Base-by-base conservation (phyloP, 2,113 vertebrate genomes). In the Brienomyrus longianalis region DNA sequence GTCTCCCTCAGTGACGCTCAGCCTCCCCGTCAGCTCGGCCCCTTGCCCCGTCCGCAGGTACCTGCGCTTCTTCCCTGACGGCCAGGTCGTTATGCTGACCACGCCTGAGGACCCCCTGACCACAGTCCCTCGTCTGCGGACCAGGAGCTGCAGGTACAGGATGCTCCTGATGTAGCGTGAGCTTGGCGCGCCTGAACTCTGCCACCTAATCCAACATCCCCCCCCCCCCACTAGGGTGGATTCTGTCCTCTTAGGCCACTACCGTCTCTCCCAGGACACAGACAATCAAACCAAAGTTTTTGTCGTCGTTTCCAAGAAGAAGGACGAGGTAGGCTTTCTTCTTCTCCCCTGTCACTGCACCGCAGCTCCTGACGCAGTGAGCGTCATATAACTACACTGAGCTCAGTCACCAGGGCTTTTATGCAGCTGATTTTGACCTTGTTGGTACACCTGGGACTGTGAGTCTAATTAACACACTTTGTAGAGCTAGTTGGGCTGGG, bases 211-310 rank as follows among this genome's bases (percentile, higher is more conserved):
- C 54, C n/a, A n/a, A 27, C 62, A 66, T 3, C 62, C 89, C 35
- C 52, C 52, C 0, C 17, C 5, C 43, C 43, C 87, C 66, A 39
- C 94, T 93, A 99, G 98, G 95, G 96, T 97, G 8, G 98, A 99
- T 91, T 97, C 98, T 94, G 96, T 97, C 94, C 95, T 99, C 90
- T 92, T 97, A 92, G 98, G 98, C 92, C 98, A 99, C 95, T 99
- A 97, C 93, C 98, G 98, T 93, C 97, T 99, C 93, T 98, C 97
- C 94, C 98, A 99, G 94, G 98, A 99, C 93, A 97, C 96, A 39
- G 98, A 99, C 96, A 99, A 98, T 97, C 98, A 99, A 97, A 99
- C 98, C 97, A 99, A 99, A 98, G 97, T 99, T 94, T 99, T 97
- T 97, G 97, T 97, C 95, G 97, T 99, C 89, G 96, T 99, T 93